Evolutionary conservation across 2,888 invertebrate species (phyloP).

Genomic region (Apodemia mormo): DNA sequence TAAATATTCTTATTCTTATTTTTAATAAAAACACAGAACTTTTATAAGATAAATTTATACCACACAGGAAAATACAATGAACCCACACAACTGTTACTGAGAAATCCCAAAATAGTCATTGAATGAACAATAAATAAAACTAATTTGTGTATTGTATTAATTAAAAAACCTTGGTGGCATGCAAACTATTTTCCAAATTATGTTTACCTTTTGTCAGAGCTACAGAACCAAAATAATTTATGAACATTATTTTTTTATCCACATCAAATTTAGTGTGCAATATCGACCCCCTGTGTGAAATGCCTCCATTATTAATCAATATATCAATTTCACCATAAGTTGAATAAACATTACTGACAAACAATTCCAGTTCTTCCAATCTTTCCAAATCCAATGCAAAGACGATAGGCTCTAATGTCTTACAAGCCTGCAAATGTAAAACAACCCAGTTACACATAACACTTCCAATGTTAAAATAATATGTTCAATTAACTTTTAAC

Average conservation of each 20-base stretch:
- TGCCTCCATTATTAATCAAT: constrained; percentile 95
- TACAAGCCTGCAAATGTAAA: constrained; percentile 68
- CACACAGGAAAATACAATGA: too few relatives aligned
- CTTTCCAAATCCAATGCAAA: constrained; percentile 89
- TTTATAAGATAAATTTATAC: too few relatives aligned
- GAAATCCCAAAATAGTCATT: too few relatives aligned
- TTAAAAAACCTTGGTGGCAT: too few relatives aligned
- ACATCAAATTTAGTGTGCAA: constrained; percentile 89
- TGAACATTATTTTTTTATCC: constrained; percentile 92
- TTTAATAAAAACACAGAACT: too few relatives aligned
- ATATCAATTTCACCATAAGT: constrained; percentile 91
- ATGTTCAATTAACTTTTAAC: background rate
- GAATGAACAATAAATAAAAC: too few relatives aligned
- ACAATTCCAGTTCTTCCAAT: constrained; percentile 82
- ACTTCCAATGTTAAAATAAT: background rate
- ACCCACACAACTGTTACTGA: too few relatives aligned
- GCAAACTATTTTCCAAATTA: background rate
- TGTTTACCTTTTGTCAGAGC: constrained; percentile 92
- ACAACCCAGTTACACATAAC: background rate
- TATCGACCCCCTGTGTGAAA: constrained; percentile 89
- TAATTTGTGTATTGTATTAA: too few relatives aligned
- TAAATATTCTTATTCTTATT: too few relatives aligned
- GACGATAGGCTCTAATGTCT: constrained; percentile 87
- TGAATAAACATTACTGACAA: constrained; percentile 85
- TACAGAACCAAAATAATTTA: constrained; percentile 97